Evolutionary conservation across 2,113 vertebrate genomes (phyloP).

Genomic region (Melanerpes formicivorus): DNA sequence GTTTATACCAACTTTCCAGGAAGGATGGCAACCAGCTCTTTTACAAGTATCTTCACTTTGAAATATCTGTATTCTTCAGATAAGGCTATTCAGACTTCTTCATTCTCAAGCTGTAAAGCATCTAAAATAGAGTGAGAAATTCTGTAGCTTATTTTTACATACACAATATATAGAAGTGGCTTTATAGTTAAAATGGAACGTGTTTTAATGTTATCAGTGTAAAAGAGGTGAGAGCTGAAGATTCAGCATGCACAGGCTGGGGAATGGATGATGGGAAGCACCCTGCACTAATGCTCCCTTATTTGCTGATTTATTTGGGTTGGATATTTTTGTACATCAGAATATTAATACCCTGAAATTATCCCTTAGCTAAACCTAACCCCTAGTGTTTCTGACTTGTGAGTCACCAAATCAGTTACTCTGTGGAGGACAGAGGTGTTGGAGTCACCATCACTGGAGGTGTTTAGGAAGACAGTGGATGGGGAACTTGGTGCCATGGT

Average conservation of each 20-base stretch:
- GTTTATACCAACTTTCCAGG: background rate
- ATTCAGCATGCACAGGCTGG: background rate
- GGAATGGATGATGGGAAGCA: background rate
- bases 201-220: background rate
- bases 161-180: background rate
- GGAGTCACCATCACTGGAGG: too few species aligned
- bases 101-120: background rate
- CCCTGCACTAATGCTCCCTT: background rate
- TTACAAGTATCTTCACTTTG: background rate
- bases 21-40: background rate
- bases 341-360: background rate
- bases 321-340: background rate
- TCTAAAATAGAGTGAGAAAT: background rate
- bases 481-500: too few species aligned
- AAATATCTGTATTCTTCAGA: background rate
- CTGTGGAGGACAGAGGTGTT: fast-evolving
- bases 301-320: background rate
- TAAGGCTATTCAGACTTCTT: background rate
- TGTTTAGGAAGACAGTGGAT: too few species aligned
- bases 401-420: background rate
- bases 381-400: background rate
- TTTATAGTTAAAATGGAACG: background rate
- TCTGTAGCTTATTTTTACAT: background rate
- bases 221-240: background rate
- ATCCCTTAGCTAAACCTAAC: background rate